A percentile compares a stretch with the other conserved stretches of the same genome.
phyloP scores from a whole-genome alignment of 2,888 invertebrate genomes.

The Kryphioiulus occultus region DNA sequence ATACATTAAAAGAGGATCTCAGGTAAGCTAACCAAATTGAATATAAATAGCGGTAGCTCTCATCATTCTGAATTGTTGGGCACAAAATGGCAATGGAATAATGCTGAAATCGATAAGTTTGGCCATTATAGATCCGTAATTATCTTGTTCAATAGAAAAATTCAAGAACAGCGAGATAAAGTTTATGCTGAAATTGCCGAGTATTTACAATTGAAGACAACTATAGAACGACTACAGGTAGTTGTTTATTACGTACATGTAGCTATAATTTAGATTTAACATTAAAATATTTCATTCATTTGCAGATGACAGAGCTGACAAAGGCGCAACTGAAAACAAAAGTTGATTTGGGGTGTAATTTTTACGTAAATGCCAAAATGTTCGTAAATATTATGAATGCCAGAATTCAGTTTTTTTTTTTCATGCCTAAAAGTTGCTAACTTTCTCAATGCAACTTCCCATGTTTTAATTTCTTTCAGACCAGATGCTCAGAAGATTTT shows the following conservation, averaged over 20 bases:
- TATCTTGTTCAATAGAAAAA: slow-evolving; percentile 56
- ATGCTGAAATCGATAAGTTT: not conserved
- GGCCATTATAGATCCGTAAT: not conserved
- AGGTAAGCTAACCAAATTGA: slow-evolving; percentile 62
- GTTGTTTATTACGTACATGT: not conserved
- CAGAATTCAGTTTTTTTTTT: too few relatives aligned
- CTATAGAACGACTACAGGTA: slow-evolving; percentile 70
- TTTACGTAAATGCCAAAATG: slow-evolving; percentile 80
- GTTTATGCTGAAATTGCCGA: slow-evolving; percentile 76
- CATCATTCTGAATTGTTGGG: too few relatives aligned
- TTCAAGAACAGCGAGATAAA: slow-evolving; percentile 67
- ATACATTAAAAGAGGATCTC: slow-evolving; percentile 70
- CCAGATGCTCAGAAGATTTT: slow-evolving; percentile 72
- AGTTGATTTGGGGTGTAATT: slow-evolving; percentile 83
- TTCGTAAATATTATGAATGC: slow-evolving; percentile 57
- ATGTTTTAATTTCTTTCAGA: slow-evolving; percentile 56
- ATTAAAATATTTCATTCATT: slow-evolving; percentile 45
- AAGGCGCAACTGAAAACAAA: slow-evolving; percentile 72
- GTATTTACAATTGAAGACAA: slow-evolving; percentile 75
- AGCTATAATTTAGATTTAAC: too few relatives aligned
- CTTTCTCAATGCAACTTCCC: not conserved
- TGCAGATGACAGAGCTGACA: slow-evolving; percentile 66
- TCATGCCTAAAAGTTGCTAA: too few relatives aligned
- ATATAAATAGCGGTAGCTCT: not conserved
- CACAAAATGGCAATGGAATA: too few relatives aligned